A percentile compares a stretch with the other conserved stretches of the same genome.
Evolutionary conservation across 1,140 invertebrate genomes (phyloP).

Genomic region (Harpegnathos saltator): DNA sequence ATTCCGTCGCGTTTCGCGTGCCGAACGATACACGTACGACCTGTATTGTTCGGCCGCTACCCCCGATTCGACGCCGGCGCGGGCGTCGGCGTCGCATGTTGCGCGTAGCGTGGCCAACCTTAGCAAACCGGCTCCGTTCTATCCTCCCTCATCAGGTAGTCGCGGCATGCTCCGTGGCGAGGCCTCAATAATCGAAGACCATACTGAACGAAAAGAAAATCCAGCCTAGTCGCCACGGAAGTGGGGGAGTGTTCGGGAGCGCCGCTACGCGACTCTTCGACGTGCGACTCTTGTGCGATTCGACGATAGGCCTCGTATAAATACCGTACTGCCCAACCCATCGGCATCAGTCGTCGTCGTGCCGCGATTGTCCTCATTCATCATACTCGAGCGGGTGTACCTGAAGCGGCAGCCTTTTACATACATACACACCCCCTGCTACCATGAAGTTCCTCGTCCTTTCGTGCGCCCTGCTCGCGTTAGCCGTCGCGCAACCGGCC

Average conservation of each 20-base stretch:
- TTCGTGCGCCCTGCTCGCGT: conserved; percentile 76
- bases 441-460: conserved; percentile 79
- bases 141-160: conserved; percentile 65
- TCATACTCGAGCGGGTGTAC: conserved; percentile 33
- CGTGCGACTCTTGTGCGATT: conserved; percentile 58
- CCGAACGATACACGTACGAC: too few species aligned
- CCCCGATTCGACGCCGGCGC: too few species aligned
- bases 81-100: conserved; percentile 44
- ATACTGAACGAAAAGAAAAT: conserved; percentile 87
- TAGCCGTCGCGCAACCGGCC: conserved; percentile 87
- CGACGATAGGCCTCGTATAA: conserved; percentile 82
- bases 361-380: conserved; percentile 73
- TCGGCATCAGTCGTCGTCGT: conserved; percentile 81
- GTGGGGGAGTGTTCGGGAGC: conserved; percentile 59
- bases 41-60: background rate
- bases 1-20: conserved; percentile 48
- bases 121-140: conserved; percentile 2
- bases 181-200: conserved; percentile 86
- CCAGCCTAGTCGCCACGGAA: conserved; percentile 65
- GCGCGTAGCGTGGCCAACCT: conserved; percentile 36
- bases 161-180: conserved; percentile 77
- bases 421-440: conserved; percentile 1
- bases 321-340: conserved; percentile 81
- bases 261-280: conserved; percentile 61
- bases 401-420: conserved; percentile 13